phyloP scores from a whole-genome alignment of 2,888 invertebrate genomes.

The Drosophila nr. perissopoda region DNA sequence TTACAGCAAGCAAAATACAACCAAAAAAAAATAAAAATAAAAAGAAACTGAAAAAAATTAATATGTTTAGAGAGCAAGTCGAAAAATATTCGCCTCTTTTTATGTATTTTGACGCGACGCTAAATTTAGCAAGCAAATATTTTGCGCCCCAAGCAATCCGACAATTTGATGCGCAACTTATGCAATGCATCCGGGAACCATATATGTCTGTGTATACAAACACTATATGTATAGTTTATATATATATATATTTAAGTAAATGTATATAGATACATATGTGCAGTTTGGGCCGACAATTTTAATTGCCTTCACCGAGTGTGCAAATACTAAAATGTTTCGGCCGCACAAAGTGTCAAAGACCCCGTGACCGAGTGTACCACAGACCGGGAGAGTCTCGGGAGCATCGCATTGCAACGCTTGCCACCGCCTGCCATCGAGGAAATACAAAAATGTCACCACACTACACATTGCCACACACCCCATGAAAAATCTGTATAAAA shows the following conservation, averaged over 20 bases:
- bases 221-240: neutral
- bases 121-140: constrained; percentile 78
- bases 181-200: constrained; percentile 73
- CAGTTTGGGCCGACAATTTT: constrained; percentile 55
- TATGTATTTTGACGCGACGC: constrained; percentile 73
- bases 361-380: constrained; percentile 83
- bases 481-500: constrained; percentile 39
- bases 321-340: constrained; percentile 9
- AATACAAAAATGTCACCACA: constrained; percentile 43
- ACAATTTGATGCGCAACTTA: constrained; percentile 62
- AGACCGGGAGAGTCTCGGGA: constrained; percentile 40
- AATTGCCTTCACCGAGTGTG: constrained; percentile 57
- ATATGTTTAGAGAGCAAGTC: constrained; percentile 46
- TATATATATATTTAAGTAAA: neutral
- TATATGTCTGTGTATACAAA: constrained; percentile 17
- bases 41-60: constrained; percentile 20
- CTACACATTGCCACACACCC: constrained; percentile 1
- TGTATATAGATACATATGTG: neutral
- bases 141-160: constrained; percentile 55
- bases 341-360: constrained; percentile 80
- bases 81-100: constrained; percentile 57
- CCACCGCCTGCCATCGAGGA: constrained; percentile 13
- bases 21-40: constrained; percentile 13
- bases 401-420: constrained; percentile 6
- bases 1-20: constrained; percentile 50